A percentile compares a stretch with the other conserved stretches of the same genome.
These are phyloP conservation scores for Ibidorhyncha struthersii DNA, from an alignment of 2,113 vertebrate genomes.

Conservation along the genomic window DNA sequence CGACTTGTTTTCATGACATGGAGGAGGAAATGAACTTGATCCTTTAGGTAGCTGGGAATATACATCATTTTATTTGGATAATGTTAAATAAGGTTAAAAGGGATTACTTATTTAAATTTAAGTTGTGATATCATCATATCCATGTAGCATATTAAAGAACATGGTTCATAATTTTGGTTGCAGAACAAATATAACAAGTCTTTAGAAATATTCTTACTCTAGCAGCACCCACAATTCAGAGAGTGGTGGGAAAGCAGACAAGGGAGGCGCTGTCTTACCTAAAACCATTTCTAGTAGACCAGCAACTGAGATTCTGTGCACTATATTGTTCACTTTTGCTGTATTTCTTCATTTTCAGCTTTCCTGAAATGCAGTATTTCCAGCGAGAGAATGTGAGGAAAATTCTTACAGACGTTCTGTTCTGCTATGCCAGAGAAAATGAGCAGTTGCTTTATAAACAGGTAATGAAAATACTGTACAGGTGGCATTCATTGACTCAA, in stretches of 20 bases:
- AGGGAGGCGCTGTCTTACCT: not conserved
- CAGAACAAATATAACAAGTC: not conserved
- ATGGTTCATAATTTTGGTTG: not conserved
- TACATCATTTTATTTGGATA: not conserved
- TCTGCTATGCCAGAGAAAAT: conserved; percentile 98
- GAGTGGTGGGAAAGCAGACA: not conserved
- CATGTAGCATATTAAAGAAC: not conserved
- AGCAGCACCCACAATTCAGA: not conserved
- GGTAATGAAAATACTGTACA: conserved; percentile 84
- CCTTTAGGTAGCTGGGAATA: not conserved
- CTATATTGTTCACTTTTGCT: conserved; percentile 3
- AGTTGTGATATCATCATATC: conserved; percentile 4
- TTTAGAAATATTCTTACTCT: not conserved
- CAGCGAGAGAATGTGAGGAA: conserved; percentile 94
- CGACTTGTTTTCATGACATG: not conserved
- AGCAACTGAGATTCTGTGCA: not conserved
- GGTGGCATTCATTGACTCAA: conserved; percentile 71
- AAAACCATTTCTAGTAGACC: not conserved
- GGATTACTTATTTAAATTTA: conserved; percentile 24
- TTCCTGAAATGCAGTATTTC: conserved; percentile 98
- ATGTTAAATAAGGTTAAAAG: not conserved
- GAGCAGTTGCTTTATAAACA: conserved; percentile 98
- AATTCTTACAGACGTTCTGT: conserved; percentile 97
- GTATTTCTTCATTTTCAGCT: conserved; percentile 78
- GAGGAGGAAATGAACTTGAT: not conserved